Base-by-base conservation (phyloP, 2,113 vertebrate species). In the Coracopsis vasa region DNA sequence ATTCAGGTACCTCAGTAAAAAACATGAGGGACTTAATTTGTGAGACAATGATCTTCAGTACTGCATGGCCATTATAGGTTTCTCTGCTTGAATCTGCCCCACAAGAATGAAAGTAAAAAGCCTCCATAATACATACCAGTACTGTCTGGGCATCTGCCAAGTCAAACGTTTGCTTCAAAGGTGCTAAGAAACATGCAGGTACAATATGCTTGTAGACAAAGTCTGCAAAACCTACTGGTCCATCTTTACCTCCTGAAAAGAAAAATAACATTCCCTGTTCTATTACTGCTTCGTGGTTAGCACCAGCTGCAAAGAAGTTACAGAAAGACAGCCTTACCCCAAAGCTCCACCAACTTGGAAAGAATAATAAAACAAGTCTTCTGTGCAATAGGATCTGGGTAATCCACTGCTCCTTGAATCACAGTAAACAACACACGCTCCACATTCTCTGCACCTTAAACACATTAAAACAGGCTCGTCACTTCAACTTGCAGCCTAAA, bases 171-270 rank as follows among this genome's bases (percentile, higher is more conserved):
- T 99, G 99, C 86, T 99, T 99, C 83, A 99, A 98, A 88, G 99
- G 99, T 73, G 99, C 99, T 92, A 99, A 96, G 97, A 99, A 99
- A 96, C 99, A 99, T 0, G 99, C 99, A 5, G 99, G 99, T 44
- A 99, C 98, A 62, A 99, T 99, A 97, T 99, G 98, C 94, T 99
- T 99, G 97, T 99, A 99, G 97, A 99, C 98, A 96, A 99, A 99
- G 97, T 99, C 99, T 29, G 99, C 98, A 97, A 99, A 99, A 61
- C 99, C 99, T 81, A 99, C 98, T 96, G 99, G 98, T 93, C 99
- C 99, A 78, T 99, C 99, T 98, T 99, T 99, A 45, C 99, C 99
- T 50, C 99, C 99, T 99, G 97, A 48, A 90, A 95, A 94, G 28
- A 93, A 64, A 87, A 95, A 70, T 2, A 93, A 6, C 15, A 97